Conservation (phyloP, 2,888 invertebrate genomes). For the Meiosimyza decipiens region DNA sequence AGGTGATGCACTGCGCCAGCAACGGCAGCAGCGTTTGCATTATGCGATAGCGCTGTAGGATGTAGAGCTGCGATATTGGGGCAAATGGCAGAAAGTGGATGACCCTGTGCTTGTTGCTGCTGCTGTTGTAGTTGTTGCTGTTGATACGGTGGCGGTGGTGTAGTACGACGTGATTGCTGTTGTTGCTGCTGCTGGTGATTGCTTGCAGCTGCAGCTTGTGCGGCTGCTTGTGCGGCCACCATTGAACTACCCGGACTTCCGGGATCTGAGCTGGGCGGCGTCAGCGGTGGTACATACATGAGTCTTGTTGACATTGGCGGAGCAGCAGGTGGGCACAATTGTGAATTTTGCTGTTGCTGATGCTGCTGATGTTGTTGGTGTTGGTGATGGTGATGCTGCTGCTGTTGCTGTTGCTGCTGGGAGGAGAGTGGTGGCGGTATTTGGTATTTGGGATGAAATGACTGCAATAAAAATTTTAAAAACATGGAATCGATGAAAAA, state of each 20-base stretch:
- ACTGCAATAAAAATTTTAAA: constrained; percentile 46
- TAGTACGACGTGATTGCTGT: constrained; percentile 57
- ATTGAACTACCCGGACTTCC: constrained; percentile 82
- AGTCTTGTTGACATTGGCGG: constrained; percentile 67
- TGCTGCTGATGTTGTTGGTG: constrained; percentile 45
- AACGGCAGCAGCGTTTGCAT: constrained; percentile 34
- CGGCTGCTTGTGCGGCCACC: constrained; percentile 70
- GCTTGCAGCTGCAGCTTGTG: constrained; percentile 53
- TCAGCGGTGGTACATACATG: constrained; percentile 86
- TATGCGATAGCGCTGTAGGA: constrained; percentile 42
- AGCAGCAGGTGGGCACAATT: constrained; percentile 58
- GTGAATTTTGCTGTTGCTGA: constrained; percentile 55
- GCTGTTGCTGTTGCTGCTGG: constrained; percentile 52
- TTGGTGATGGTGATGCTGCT: constrained; percentile 45
- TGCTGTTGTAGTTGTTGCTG: constrained; percentile 51
- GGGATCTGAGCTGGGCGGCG: constrained; percentile 89
- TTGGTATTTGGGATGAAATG: constrained; percentile 65
- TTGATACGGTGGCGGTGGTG: constrained; percentile 62
- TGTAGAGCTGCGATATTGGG: constrained; percentile 57
- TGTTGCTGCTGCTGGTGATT: constrained; percentile 48
- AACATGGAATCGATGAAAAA: constrained; percentile 4
- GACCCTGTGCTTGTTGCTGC: constrained; percentile 53
- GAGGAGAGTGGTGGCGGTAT: constrained; percentile 56
- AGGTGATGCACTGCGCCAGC: constrained; percentile 45
- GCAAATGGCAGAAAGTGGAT: constrained; percentile 57